These are phyloP conservation scores for Nephila pilipes DNA, from an alignment of 1,140 invertebrate genomes.

Conservation along the genomic window DNA sequence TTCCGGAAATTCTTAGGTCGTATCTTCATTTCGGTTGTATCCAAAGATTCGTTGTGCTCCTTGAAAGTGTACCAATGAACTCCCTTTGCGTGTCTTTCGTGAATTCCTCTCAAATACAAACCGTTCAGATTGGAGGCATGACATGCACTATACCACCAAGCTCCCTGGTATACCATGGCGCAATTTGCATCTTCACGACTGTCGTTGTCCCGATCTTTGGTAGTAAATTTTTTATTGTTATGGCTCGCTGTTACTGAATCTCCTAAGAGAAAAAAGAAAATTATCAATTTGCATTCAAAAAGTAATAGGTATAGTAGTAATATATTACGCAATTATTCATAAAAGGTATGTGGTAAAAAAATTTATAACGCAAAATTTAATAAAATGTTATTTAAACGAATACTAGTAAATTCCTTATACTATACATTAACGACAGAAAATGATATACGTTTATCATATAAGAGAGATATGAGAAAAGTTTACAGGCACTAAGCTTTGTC, in stretches of 20 bases:
- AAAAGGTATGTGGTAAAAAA: too few species aligned
- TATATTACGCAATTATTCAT: too few species aligned
- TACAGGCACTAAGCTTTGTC: too few species aligned
- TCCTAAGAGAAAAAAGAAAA: not conserved
- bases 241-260: slow-evolving; percentile 45
- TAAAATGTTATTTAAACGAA: too few species aligned
- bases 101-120: slow-evolving; percentile 66
- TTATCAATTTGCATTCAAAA: too few species aligned
- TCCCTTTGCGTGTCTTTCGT: slow-evolving; percentile 63
- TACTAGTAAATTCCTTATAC: too few species aligned
- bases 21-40: slow-evolving; percentile 66
- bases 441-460: too few species aligned
- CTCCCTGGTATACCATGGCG: slow-evolving; percentile 78
- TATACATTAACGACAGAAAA: too few species aligned
- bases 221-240: slow-evolving; percentile 41
- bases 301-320: too few species aligned
- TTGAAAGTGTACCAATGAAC: slow-evolving; percentile 77
- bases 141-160: slow-evolving; percentile 79
- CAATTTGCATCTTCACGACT: slow-evolving; percentile 46
- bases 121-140: slow-evolving; percentile 79
- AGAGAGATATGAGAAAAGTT: too few species aligned
- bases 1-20: slow-evolving; percentile 40
- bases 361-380: too few species aligned
- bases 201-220: slow-evolving; percentile 53
- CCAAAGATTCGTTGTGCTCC: not conserved